Evolutionary conservation across 2,113 vertebrate genomes (phyloP).

Genomic region (Nicator chloris): DNA sequence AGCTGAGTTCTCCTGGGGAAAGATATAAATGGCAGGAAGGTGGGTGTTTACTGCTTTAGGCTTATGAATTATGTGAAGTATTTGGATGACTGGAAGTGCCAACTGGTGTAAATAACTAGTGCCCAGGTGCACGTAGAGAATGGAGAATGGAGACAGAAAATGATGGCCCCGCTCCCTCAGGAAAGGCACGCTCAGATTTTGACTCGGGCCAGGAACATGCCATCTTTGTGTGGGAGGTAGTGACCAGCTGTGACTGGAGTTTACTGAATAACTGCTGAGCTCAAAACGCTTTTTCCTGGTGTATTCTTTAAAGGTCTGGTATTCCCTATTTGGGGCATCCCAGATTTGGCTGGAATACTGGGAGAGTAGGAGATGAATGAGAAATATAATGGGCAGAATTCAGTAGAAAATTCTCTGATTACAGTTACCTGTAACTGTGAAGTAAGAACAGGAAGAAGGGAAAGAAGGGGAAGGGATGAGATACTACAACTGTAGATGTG

Average conservation of each 20-base stretch:
- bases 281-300: background rate
- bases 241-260: background rate
- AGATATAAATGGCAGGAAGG: conserved; percentile 38
- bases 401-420: background rate
- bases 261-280: background rate
- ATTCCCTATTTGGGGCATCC: background rate
- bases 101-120: conserved; percentile 29
- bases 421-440: background rate
- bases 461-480: background rate
- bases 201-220: background rate
- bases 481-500: background rate
- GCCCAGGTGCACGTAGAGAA: background rate
- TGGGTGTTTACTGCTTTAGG: conserved; percentile 39
- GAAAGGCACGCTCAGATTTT: background rate
- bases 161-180: background rate
- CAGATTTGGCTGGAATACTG: background rate
- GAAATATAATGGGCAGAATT: background rate
- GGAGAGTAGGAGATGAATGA: background rate
- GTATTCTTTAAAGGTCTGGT: background rate
- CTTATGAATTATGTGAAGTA: conserved; percentile 29
- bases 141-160: background rate
- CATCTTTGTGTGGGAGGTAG: background rate
- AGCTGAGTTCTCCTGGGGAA: conserved; percentile 46
- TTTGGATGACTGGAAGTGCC: conserved; percentile 40
- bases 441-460: background rate